phyloP scores from a whole-genome alignment of 2,888 invertebrate genomes.

The Xiphydria camelus region DNA sequence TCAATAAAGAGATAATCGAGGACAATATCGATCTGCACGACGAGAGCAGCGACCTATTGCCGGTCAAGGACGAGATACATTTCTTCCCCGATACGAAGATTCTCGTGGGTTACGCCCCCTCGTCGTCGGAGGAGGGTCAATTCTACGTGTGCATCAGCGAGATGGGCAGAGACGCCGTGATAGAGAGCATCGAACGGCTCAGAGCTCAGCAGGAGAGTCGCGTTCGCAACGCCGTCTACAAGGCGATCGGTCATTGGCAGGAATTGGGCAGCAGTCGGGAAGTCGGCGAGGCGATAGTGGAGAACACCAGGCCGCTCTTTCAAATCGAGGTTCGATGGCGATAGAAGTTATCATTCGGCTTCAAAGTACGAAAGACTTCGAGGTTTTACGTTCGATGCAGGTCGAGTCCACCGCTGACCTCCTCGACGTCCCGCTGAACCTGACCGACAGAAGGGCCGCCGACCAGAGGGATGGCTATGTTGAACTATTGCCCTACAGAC shows the following conservation, averaged over 20 bases:
- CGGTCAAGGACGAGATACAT: slow-evolving; percentile 53
- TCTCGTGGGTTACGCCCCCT: slow-evolving; percentile 70
- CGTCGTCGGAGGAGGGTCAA: slow-evolving; percentile 67
- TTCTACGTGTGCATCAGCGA: slow-evolving; percentile 70
- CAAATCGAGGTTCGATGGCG: slow-evolving; percentile 72
- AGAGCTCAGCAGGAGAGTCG: slow-evolving; percentile 40
- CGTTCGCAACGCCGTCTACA: slow-evolving; percentile 62
- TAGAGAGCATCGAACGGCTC: slow-evolving; percentile 40
- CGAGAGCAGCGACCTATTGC: slow-evolving; percentile 60
- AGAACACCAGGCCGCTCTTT: slow-evolving; percentile 64
- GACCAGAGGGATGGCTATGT: slow-evolving; percentile 71
- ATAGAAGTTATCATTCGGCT: too few species aligned
- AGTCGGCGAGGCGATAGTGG: slow-evolving; percentile 62
- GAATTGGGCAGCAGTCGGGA: slow-evolving; percentile 69
- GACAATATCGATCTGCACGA: slow-evolving; percentile 66
- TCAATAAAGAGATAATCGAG: slow-evolving; percentile 65
- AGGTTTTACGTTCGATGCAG: too few species aligned
- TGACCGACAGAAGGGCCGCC: slow-evolving; percentile 62
- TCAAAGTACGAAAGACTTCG: too few species aligned
- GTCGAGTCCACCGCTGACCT: slow-evolving; percentile 30
- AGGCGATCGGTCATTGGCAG: slow-evolving; percentile 64
- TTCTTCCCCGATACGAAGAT: slow-evolving; percentile 51
- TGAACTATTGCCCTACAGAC: slow-evolving; percentile 63
- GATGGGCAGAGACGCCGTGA: slow-evolving; percentile 61
- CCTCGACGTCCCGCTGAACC: slow-evolving; percentile 52